Evolutionary conservation across 1,140 invertebrate species (phyloP), one percentile per base, ranked within the genome.

Genomic region (Aradophagus sp.): DNA sequence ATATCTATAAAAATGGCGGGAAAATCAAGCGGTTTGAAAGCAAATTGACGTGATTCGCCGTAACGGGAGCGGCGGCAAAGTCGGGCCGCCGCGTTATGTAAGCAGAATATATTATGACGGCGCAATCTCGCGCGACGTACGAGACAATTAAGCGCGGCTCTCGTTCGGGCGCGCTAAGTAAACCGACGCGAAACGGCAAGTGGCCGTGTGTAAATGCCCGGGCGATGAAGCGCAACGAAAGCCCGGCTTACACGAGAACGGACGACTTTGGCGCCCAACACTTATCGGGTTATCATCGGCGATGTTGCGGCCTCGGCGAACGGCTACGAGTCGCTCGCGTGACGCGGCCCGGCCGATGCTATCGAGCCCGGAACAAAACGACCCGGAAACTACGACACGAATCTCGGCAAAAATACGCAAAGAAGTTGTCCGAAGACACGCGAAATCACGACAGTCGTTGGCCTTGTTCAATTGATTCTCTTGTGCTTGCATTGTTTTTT

Each of bases 211-310:
- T 70, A 70, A 70, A 70, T 63, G 67, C 52, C 47, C 55, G 53
- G 59, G 63, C 63, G 63, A 70, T 70, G 67, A 70, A 63, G 67
- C 52, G 67, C 58, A 53, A 59, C 45, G 41, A 63, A 58, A 58
- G 52, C 53, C 50, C 6, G 20, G 41, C 50, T 50, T 55, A 53
- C 52, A 52, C 42, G 52, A 45, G 36, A 70, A 59, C 45, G 42
- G 17, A 59, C 39, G 52, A 53, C 53, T 71, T 59, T 41, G 26
- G 31, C 17, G 47, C 41, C 20, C n/a, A n/a, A 48, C 56, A 65
- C 59, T 65, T 71, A 65, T 71, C 59, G 41, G 47, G 47, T 65
- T 58, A 71, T 71, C 55, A 55, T 71, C 39, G 34, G 27, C 41
- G 67, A 63, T 70, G 44, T 52, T 44, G 32, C 50, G 11, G 34